Evolutionary conservation across 2,888 invertebrate genomes (phyloP), one percentile per base, ranked within the genome.

Genomic region (Teinopalpus imperialis): DNA sequence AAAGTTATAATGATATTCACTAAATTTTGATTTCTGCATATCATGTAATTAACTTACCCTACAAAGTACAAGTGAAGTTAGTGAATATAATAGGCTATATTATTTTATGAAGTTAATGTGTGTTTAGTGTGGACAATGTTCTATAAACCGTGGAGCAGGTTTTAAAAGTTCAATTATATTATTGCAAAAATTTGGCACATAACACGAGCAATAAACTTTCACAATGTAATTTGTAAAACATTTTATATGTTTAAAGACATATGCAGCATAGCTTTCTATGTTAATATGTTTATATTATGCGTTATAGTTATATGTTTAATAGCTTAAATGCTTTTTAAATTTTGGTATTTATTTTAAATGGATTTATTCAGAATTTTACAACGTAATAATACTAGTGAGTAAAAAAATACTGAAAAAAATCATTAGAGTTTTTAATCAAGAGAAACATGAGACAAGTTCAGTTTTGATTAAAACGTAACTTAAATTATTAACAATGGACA

Each of bases 171-270:
- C 54, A 74, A 70, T 73, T 72, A 71, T 69, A 71, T 77, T 71
- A 70, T 74, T 67, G 67, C 73, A 74, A 80, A 57, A n/a, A 72
- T 72, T 54, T 77, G 69, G 82, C 86, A 86, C 86, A 67, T 68
- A 68, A 74, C 83, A 82, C 81, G 65, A 81, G 76, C 74, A 71
- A 78, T 74, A 73, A 71, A 65, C 67, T 69, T 67, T 72, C 81
- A 81, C 86, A 88, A 86, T 83, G 83, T 83, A 86, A 88, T 81
- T 78, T 77, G 66, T 72, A 74, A 56, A 69, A 71, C 69, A 75
- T 74, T 68, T 70, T 67, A 63, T 67, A 3, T 57, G 12, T 32
- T 52, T 63, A 63, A 72, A 74, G 72, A 72, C 72, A 69, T 65
- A 63, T 77, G 69, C 78, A 65, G 74, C 76, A 77, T 80, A 61